phyloP scores from a whole-genome alignment of 2,888 invertebrate species.

The Pollenia griseotomentosa region DNA sequence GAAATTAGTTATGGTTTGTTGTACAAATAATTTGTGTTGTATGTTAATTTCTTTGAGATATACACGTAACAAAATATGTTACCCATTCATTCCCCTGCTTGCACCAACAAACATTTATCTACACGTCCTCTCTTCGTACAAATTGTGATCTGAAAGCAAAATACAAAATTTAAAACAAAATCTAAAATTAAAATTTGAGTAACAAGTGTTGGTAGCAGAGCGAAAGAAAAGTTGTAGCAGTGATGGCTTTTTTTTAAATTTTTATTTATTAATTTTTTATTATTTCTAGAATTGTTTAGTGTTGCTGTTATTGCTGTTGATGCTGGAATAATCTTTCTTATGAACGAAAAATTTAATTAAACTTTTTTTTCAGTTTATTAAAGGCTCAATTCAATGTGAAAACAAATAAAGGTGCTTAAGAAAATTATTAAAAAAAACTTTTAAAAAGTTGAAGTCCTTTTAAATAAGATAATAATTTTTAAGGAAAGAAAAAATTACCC shows the following conservation, averaged over 20 bases:
- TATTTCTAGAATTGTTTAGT: background rate
- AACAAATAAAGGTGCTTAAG: background rate
- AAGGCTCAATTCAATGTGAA: slow-evolving; percentile 19
- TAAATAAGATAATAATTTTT: too few species aligned
- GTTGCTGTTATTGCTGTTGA: too few species aligned
- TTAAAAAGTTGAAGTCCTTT: background rate
- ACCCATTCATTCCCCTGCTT: too few species aligned
- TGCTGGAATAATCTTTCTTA: slow-evolving; percentile 6
- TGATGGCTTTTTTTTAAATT: background rate
- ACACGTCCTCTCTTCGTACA: background rate
- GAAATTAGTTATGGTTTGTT: slow-evolving; percentile 62
- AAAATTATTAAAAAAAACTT: slow-evolving; percentile 24
- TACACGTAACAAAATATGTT: slow-evolving; percentile 36
- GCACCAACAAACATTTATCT: too few species aligned
- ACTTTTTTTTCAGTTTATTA: slow-evolving; percentile 10
- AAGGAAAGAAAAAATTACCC: too few species aligned
- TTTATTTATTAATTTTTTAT: background rate
- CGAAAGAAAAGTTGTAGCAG: slow-evolving; percentile 1
- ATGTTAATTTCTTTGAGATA: slow-evolving; percentile 44
- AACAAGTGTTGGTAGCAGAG: slow-evolving; percentile 43
- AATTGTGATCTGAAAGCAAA: slow-evolving; percentile 10
- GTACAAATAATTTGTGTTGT: slow-evolving; percentile 56
- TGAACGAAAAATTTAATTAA: slow-evolving; percentile 34
- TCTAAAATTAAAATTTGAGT: slow-evolving; percentile 29
- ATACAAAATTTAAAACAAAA: background rate